Evolutionary conservation across 2,888 invertebrate genomes (phyloP).

Genomic region (Uloborus plumipes): DNA sequence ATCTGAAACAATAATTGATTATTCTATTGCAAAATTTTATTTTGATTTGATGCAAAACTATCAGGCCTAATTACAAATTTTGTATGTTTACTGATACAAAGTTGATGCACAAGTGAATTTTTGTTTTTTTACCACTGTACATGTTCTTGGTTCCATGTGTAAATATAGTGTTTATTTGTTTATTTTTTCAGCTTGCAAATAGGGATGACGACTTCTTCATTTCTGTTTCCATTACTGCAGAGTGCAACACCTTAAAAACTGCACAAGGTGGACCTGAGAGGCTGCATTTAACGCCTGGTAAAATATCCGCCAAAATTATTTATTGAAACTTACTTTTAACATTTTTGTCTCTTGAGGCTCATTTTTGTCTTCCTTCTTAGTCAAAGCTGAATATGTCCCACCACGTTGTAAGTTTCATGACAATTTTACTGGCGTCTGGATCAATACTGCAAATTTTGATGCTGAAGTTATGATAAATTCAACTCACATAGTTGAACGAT

Average conservation of each 20-base stretch:
- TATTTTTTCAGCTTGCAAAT: slow-evolving; percentile 78
- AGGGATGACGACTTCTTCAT: slow-evolving; percentile 92
- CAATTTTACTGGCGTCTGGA: slow-evolving; percentile 95
- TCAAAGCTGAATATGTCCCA: slow-evolving; percentile 88
- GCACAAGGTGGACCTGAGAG: slow-evolving; percentile 94
- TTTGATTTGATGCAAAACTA: too few relatives aligned
- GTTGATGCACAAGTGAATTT: too few relatives aligned
- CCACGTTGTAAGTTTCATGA: slow-evolving; percentile 93
- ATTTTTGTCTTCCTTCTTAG: slow-evolving; percentile 66
- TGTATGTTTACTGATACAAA: too few relatives aligned
- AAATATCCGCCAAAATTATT: background rate
- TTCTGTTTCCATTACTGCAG: slow-evolving; percentile 92
- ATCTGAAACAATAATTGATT: too few relatives aligned
- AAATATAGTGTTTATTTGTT: background rate
- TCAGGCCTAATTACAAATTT: too few relatives aligned
- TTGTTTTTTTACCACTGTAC: too few relatives aligned
- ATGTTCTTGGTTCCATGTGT: slow-evolving; percentile 5
- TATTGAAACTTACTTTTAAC: background rate
- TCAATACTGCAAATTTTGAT: slow-evolving; percentile 96
- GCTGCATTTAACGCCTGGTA: slow-evolving; percentile 85
- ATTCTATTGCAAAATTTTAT: too few relatives aligned
- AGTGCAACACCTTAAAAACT: slow-evolving; percentile 92
- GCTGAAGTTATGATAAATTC: slow-evolving; percentile 94
- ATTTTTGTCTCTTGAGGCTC: background rate
- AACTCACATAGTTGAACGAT: slow-evolving; percentile 96